Conservation (phyloP, 2,797 vertebrate genomes). For the Sebastes oblongus region DNA sequence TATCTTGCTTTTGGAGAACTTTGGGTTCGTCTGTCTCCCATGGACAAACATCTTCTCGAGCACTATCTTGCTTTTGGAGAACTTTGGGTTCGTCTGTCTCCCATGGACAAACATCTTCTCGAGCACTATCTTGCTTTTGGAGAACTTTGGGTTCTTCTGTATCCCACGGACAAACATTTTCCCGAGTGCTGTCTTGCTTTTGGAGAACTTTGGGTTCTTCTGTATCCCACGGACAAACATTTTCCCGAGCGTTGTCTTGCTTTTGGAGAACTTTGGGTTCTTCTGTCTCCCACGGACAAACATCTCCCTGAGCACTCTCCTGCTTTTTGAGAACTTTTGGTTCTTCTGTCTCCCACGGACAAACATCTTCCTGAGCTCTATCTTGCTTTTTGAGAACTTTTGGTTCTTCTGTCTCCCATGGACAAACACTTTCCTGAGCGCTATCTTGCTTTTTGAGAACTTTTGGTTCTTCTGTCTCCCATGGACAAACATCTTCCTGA, state of each 20-base stretch:
- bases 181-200: background rate
- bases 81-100: constrained; percentile 20
- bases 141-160: constrained; percentile 19
- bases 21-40: constrained; percentile 33
- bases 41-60: constrained; percentile 12
- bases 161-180: constrained; percentile 50
- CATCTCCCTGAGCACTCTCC: fast-evolving
- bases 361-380: background rate
- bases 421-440: background rate
- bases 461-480: constrained; percentile 36
- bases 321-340: background rate
- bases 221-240: constrained; percentile 44
- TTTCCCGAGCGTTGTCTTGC: fast-evolving
- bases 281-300: constrained; percentile 13
- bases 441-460: background rate
- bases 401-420: too few relatives aligned
- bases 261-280: constrained; percentile 8
- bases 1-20: constrained; percentile 22
- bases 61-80: constrained; percentile 7
- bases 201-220: background rate
- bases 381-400: too few relatives aligned
- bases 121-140: constrained; percentile 11
- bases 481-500: constrained; percentile 21
- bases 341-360: constrained; percentile 37
- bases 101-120: constrained; percentile 33